phyloP scores from a whole-genome alignment of 92 coral and sea anemone genomes.

The Actinostola sp. region DNA sequence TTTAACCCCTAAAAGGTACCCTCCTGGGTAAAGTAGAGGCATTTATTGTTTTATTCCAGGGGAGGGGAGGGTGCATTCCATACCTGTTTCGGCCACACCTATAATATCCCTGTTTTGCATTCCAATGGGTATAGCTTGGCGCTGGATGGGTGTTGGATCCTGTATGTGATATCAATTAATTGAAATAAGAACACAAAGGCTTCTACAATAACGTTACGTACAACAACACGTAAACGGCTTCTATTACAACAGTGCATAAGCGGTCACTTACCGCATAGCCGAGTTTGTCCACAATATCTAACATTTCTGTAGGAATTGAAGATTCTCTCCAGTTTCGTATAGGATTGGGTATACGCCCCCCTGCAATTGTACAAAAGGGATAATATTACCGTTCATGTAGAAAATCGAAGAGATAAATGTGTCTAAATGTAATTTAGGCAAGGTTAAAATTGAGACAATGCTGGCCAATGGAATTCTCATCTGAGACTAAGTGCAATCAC shows the following conservation, averaged over 20 bases:
- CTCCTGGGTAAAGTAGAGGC: too few species aligned
- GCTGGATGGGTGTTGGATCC: constrained; percentile 99
- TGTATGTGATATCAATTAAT: too few species aligned
- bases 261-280: constrained; percentile 78
- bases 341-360: constrained; percentile 93
- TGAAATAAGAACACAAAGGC: neutral
- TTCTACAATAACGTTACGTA: neutral
- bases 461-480: too few species aligned
- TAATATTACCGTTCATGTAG: too few species aligned
- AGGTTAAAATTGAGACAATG: too few species aligned
- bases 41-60: too few species aligned
- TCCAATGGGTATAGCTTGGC: constrained; percentile 98
- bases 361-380: constrained; percentile 33
- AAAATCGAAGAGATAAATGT: too few species aligned
- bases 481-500: too few species aligned
- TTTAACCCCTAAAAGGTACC: too few species aligned
- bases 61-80: neutral
- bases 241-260: too few species aligned
- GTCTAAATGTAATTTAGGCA: too few species aligned
- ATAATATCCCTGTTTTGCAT: constrained; percentile 95
- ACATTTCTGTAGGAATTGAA: constrained; percentile 69
- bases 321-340: constrained; percentile 91
- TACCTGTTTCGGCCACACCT: constrained; percentile 99
- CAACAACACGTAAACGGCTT: too few species aligned
- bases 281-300: constrained; percentile 82